A percentile compares a stretch with the other conserved stretches of the same genome.
phyloP scores from a whole-genome alignment of 2,888 invertebrate species.

The Boloria selene region DNA sequence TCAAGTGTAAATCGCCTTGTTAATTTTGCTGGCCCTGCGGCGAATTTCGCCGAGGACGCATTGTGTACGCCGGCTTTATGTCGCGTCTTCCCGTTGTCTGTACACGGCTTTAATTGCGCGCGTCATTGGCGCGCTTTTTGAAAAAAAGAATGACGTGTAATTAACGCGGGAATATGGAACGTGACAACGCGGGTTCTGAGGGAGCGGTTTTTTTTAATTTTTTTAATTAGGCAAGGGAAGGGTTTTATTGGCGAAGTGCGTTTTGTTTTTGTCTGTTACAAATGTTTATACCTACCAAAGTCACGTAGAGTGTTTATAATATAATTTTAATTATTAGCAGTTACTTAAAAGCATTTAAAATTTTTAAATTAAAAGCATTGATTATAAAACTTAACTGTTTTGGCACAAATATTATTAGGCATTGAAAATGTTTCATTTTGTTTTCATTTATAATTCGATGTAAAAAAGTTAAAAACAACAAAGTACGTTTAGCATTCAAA shows the following conservation, averaged over 20 bases:
- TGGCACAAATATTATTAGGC: neutral
- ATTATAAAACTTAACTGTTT: neutral
- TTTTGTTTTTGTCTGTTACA: conserved; percentile 48
- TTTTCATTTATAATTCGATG: conserved; percentile 17
- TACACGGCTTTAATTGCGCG: conserved; percentile 81
- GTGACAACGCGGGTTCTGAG: conserved; percentile 80
- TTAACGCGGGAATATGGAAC: conserved; percentile 82
- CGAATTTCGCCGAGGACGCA: conserved; percentile 81
- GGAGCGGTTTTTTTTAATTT: conserved; percentile 68
- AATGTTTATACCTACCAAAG: conserved; percentile 37
- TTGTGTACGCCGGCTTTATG: conserved; percentile 81
- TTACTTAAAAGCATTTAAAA: neutral
- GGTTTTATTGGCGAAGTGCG: conserved; percentile 53
- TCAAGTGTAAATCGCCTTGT: conserved; percentile 83
- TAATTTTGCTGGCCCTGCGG: conserved; percentile 81
- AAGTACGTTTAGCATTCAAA: conserved; percentile 38
- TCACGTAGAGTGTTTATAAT: conserved; percentile 13
- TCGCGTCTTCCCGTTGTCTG: conserved; percentile 81
- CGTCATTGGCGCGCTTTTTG: conserved; percentile 82
- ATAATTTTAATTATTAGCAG: conserved; percentile 16
- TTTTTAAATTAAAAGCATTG: no score
- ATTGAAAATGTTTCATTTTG: conserved; percentile 9
- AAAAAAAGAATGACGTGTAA: conserved; percentile 83
- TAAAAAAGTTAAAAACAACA: conserved; percentile 18
- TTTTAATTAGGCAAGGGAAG: conserved; percentile 77